Percentiles rank a stretch among this genome's conserved stretches.
Conservation (phyloP, 2,113 vertebrate genomes). For the Gambusia affinis region DNA sequence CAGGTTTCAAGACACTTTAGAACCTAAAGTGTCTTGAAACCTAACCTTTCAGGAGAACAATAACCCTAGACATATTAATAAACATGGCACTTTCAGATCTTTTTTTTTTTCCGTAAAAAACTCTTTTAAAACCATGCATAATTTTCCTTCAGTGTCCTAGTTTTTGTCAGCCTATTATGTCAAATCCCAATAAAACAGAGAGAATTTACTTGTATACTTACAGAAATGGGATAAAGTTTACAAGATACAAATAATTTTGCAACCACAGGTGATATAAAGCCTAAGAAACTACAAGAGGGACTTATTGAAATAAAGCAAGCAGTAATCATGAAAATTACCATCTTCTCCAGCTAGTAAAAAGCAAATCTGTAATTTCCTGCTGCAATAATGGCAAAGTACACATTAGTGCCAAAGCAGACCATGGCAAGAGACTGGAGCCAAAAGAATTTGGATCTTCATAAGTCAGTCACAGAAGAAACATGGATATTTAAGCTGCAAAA, state of each 20-base stretch:
- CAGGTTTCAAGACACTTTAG: neutral
- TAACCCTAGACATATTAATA: too few relatives aligned
- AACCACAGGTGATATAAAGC: slow-evolving; percentile 21
- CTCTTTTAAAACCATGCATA: neutral
- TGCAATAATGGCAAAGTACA: slow-evolving; percentile 20
- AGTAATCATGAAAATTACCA: slow-evolving; percentile 1
- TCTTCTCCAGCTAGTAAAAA: neutral
- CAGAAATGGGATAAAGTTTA: neutral
- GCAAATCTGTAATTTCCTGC: slow-evolving; percentile 13
- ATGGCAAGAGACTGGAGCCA: slow-evolving; percentile 42
- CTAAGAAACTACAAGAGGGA: slow-evolving; percentile 9
- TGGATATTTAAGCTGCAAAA: slow-evolving; percentile 40
- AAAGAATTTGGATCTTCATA: slow-evolving; percentile 33
- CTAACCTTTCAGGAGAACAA: too few relatives aligned
- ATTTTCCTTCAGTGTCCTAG: neutral
- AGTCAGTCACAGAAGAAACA: slow-evolving; percentile 32
- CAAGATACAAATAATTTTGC: neutral
- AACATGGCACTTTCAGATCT: too few relatives aligned
- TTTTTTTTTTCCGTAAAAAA: too few relatives aligned
- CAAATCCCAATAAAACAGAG: neutral
- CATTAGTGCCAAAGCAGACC: slow-evolving; percentile 32
- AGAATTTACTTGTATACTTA: neutral
- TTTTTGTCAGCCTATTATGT: neutral
- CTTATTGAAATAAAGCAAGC: slow-evolving; percentile 14
- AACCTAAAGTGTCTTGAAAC: neutral